Evolutionary conservation across 2,797 vertebrate genomes (phyloP), one percentile per base, ranked within the genome.

Genomic region (Lacerta viridis): DNA sequence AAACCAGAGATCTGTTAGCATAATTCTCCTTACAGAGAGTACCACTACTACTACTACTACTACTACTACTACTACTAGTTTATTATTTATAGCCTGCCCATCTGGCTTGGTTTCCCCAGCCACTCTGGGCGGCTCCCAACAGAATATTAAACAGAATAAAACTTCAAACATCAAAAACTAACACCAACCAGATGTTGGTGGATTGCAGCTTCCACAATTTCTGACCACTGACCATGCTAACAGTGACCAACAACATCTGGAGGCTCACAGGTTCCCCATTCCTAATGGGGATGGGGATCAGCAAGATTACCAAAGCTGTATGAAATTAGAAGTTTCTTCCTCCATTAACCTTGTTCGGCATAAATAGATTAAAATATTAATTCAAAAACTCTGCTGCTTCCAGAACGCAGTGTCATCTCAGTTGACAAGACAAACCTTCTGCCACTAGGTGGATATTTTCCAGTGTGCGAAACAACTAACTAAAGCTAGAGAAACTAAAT

Each of bases 401-500:
- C 33, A 36, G 20, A 29, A 79, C 39, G 2, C 20, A 8, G 50
- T 43, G 55, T 43, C 50, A 50, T n/a, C 23, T n/a, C 41, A 55
- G n/a, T 4, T 69, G 39, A 18, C 25, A 64, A 50, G 80, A 23
- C 7, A 50, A 13, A 4, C 7, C 41, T 55, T n/a, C 11, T 55
- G 33, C n/a, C 20, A 50, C 59, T 20, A 74, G 68, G 43, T 29
- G 33, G 17, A 55, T 36, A 82, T 39, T 11, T 18, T 77, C 71
- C 18, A 59, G 20, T 81, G 29, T 39, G 4, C 76, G 25, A 85
- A 88, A 23, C 29, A 76, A 59, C 23, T 5, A 33, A 76, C 11
- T 29, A 81, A 39, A 41, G 41, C 27, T 25, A 84, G 84, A 91
- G 72, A 85, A 89, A 20, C 66, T 6, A 81, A 33, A 61, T 50